A percentile compares a stretch with the other conserved stretches of the same genome.
These are phyloP conservation scores for Torymus texanus DNA, from an alignment of 2,888 invertebrate genomes.

Conservation along the genomic window DNA sequence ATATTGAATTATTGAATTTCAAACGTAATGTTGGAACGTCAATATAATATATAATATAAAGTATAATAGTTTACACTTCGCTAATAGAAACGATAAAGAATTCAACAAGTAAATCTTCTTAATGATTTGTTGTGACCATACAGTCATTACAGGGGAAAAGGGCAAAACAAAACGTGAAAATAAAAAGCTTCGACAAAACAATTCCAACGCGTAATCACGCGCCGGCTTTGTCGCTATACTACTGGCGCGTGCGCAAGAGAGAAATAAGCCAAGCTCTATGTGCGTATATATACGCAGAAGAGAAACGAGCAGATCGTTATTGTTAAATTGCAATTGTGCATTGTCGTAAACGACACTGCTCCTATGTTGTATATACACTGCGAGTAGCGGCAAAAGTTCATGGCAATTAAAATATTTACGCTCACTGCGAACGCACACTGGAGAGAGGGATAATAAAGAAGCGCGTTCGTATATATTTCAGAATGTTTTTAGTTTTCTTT, in stretches of 20 bases:
- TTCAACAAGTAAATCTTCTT: too few species aligned
- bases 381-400: background rate
- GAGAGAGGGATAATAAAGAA: too few species aligned
- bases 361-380: background rate
- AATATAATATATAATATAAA: too few species aligned
- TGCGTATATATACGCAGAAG: background rate
- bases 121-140: too few species aligned
- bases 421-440: slow-evolving; percentile 6
- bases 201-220: slow-evolving; percentile 13
- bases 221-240: too few species aligned
- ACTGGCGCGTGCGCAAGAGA: background rate
- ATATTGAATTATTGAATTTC: too few species aligned
- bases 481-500: too few species aligned
- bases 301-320: slow-evolving; percentile 1
- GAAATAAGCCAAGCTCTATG: background rate
- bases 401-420: slow-evolving; percentile 42
- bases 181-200: background rate
- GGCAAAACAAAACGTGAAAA: background rate
- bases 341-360: background rate
- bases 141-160: too few species aligned
- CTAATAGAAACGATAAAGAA: too few species aligned
- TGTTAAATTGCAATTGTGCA: slow-evolving; percentile 30
- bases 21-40: too few species aligned
- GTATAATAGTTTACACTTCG: too few species aligned
- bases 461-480: too few species aligned